phyloP scores from a whole-genome alignment of 1,140 invertebrate genomes.

The Cyrtorhinus lividipennis region DNA sequence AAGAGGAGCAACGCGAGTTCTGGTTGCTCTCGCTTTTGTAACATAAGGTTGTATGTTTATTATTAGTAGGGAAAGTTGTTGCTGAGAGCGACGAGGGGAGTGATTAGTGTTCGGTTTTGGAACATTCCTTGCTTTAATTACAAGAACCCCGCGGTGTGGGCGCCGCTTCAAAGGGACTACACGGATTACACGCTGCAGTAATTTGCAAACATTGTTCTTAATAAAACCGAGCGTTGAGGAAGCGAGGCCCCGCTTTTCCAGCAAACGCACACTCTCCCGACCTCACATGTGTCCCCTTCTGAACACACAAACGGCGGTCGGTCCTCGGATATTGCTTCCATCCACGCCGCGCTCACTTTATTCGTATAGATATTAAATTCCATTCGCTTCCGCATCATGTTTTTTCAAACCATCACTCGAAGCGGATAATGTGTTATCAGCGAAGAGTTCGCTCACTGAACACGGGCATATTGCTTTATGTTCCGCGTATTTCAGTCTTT shows the following conservation, averaged over 20 bases:
- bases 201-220: conserved; percentile 10
- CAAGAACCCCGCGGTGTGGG: conserved; percentile 7
- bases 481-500: too few relatives aligned
- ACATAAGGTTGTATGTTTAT: conserved; percentile 7
- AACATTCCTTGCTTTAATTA: conserved; percentile 9
- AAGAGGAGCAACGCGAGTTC: background rate
- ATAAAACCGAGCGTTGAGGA: background rate
- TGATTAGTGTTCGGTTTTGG: conserved; percentile 9
- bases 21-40: background rate
- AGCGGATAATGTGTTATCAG: background rate
- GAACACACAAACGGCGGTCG: background rate
- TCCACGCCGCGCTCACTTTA: background rate
- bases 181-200: conserved; percentile 9
- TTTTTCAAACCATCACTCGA: background rate
- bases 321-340: background rate
- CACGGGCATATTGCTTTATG: background rate
- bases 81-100: background rate
- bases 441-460: background rate
- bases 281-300: background rate
- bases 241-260: background rate
- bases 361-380: background rate
- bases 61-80: conserved; percentile 3
- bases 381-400: background rate
- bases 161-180: background rate
- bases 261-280: background rate